Evolutionary conservation across 2,113 vertebrate species (phyloP), one percentile per base, ranked within the genome.

Genomic region (Nannobrachium achirus): DNA sequence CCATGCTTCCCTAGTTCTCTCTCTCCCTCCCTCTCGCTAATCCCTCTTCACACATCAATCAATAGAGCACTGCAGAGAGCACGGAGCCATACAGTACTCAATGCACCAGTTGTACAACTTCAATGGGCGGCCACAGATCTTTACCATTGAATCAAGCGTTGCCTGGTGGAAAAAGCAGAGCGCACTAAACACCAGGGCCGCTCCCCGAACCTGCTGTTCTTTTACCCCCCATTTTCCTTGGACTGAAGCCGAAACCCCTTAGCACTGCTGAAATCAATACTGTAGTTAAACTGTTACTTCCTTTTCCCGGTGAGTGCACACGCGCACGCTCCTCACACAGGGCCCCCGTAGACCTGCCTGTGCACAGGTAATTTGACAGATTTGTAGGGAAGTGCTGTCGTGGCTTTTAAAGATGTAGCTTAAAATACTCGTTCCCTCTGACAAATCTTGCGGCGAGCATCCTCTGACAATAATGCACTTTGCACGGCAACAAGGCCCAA

Each of bases 261-360:
- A 90, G 86, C 88, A 76, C 83, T 84, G 55, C 18, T 71, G 75
- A 83, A 87, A 91, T 92, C 90, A 82, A 92, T 92, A 92, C 57
- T 56, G 75, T 76, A 86, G 90, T 91, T 92, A 89, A 91, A 91
- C 85, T 86, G 84, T 79, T 90, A 89, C 81, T 87, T 87, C 76
- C 80, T 73, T 75, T 14, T 82, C 72, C 60, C 63, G 78, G 74
- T 63, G 59, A 81, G 74, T 69, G 52, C 51, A 69, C 76, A 82
- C 71, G 75, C 38, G n/a, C 20, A 42, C 53, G 40, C 10, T 63
- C 68, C 59, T 59, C 70, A 70, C 69, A 82, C 76, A 70, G 82
- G 81, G 71, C 82, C 81, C n/a, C 76, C 42, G 63, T 51, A 79
- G 88, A 86, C 63, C 52, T 39, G 80, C 83, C 86, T 19, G 63